Conservation (phyloP, 1,140 invertebrate genomes). For the Diabrotica undecimpunctata region DNA sequence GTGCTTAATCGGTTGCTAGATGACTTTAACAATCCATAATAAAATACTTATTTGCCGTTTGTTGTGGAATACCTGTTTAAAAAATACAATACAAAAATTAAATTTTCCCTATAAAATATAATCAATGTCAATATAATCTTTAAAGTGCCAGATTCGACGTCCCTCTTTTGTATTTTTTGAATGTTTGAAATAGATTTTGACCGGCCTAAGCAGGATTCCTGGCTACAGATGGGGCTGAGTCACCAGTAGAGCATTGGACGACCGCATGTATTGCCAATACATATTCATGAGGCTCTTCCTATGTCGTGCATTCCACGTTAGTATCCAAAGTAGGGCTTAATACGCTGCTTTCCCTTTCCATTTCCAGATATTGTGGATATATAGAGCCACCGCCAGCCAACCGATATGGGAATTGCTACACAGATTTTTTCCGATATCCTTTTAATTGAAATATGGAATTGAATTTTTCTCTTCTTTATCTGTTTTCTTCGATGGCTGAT, state of each 20-base stretch:
- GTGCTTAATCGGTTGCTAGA: too few relatives aligned
- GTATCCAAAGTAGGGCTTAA: slow-evolving; percentile 16
- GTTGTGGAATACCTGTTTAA: too few relatives aligned
- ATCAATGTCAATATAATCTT: too few relatives aligned
- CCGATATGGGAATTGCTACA: background rate
- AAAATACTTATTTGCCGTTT: too few relatives aligned
- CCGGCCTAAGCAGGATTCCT: background rate
- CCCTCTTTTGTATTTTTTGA: too few relatives aligned
- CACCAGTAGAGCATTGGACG: slow-evolving; percentile 19
- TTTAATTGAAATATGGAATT: slow-evolving; percentile 1
- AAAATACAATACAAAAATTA: too few relatives aligned
- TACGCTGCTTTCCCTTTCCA: slow-evolving; percentile 19
- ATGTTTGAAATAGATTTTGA: background rate
- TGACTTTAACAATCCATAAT: too few relatives aligned
- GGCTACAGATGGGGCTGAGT: slow-evolving; percentile 32
- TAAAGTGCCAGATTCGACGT: too few relatives aligned
- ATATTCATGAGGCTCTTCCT: slow-evolving; percentile 31
- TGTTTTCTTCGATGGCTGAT: too few relatives aligned
- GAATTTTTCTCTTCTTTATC: too few relatives aligned
- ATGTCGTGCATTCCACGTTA: slow-evolving; percentile 18
- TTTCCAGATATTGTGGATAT: slow-evolving; percentile 15
- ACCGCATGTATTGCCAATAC: slow-evolving; percentile 24
- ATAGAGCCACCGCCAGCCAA: background rate
- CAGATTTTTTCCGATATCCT: background rate
- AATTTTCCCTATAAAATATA: too few relatives aligned